Base-by-base conservation (phyloP, 1,140 invertebrate genomes). In the Trichomalopsis sarcophagae region DNA sequence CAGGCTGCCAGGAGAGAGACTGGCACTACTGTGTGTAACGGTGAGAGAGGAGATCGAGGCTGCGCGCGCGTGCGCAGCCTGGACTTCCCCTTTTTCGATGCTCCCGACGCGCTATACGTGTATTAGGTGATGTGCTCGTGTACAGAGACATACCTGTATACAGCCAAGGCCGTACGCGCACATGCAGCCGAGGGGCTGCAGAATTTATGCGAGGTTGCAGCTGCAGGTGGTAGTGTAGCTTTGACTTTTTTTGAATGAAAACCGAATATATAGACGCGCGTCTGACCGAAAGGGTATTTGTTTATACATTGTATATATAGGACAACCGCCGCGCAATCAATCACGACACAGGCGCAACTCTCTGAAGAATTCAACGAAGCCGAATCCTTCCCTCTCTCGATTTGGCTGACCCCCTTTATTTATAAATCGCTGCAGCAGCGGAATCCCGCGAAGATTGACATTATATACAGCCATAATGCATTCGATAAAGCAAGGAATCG, bases 321-420 rank as follows among this genome's bases (percentile, higher is more conserved):
- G 5, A 33, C 40, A 40, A 62, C 1, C 17, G 0, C 55, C 17
- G 0, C 55, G 6, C 40, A 62, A 62, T n/a, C 55, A 62, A 62
- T 62, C 55, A 17, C 21, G n/a, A 21, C 55, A 33, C 33, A 33
- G 27, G 27, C 2, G 5, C 33, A 36, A 4, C 33, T 17, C 55
- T 62, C 55, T 7, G 21, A 62, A 62, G 55, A 62, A 62, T 62
- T 62, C 55, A 21, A n/a, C 55, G 55, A 62, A 62, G 55, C 14
- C 40, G 40, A 21, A 62, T 33, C 36, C 30, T 30, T 50, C 3
- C 30, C 23, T n/a, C 50, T 68, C 50, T 79, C 55, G 55, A 79
- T 79, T 79, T 79, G 68, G 55, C 55, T 79, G 77, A 79, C 50
- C 55, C 55, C 33, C 23, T 79, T 62, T 66, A 68, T 79, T 79